These are phyloP conservation scores for Lepisosteus osseus DNA, from an alignment of 2,113 vertebrate genomes.

Conservation along the genomic window DNA sequence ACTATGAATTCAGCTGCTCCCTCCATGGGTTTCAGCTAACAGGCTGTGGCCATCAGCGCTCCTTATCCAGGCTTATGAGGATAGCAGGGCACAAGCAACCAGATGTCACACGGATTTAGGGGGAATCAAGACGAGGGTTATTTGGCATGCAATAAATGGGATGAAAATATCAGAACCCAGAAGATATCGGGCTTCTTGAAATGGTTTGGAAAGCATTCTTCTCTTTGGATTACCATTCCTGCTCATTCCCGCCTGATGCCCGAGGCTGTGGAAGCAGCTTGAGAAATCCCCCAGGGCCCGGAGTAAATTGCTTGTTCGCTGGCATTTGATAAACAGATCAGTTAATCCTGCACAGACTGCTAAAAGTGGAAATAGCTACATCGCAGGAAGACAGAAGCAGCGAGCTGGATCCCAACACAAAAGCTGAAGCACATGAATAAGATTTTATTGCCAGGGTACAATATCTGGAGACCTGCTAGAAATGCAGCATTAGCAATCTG, in stretches of 20 bases:
- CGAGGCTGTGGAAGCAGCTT: neutral
- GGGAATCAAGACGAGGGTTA: constrained; percentile 4
- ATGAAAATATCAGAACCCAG: constrained; percentile 9
- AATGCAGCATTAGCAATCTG: constrained; percentile 1
- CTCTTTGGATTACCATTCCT: neutral
- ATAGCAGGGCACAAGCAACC: constrained; percentile 9
- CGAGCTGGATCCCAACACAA: constrained; percentile 2
- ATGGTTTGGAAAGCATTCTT: constrained; percentile 3
- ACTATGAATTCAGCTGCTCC: constrained; percentile 23
- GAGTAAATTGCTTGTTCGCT: neutral
- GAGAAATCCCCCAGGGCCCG: constrained; percentile 7
- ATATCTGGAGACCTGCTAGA: neutral
- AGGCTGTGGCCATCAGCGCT: neutral
- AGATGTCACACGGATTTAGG: constrained; percentile 26
- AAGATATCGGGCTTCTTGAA: constrained; percentile 11
- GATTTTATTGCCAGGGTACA: constrained; percentile 8
- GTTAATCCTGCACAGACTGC: neutral
- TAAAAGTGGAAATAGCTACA: constrained; percentile 4
- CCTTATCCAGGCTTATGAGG: constrained; percentile 20
- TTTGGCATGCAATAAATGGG: constrained; percentile 17
- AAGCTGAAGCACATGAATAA: neutral
- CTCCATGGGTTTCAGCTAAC: constrained; percentile 26
- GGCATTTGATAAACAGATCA: constrained; percentile 1
- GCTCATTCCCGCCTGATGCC: neutral
- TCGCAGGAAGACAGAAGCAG: neutral